Evolutionary conservation across 2,888 invertebrate genomes (phyloP), one percentile per base, ranked within the genome.

Genomic region (Malacosoma neustria): DNA sequence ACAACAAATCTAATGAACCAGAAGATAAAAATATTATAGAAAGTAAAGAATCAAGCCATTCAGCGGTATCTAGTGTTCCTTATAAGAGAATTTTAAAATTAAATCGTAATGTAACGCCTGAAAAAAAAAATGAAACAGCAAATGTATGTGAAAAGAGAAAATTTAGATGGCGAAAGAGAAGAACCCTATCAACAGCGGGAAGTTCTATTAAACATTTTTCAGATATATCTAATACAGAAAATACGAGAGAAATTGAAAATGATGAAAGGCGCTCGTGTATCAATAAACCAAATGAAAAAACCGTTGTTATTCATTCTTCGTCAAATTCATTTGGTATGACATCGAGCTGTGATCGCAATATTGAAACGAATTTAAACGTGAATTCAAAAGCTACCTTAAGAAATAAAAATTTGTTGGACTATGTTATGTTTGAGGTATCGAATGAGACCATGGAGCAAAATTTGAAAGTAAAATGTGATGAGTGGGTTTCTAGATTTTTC

Each of bases 401-500:
- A 13, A 43, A 38, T 34, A 35, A 36, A 33, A 37, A 33, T 4
- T 31, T 40, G 12, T 36, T 38, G 32, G 50, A 41, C 42, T 52
- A 55, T 42, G 56, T 57, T 5, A 66, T 72, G 69, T 75, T 69
- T 49, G 54, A 62, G 53, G 48, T 81, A 5, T 63, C 57, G 4
- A 55, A 53, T 41, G 41, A 51, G 29, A 41, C 14, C 13, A 76
- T 79, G 72, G 63, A 68, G 33, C 63, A 75, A 3, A 52, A 54
- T 48, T 60, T 84, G 29, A 59, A 33, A 48, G 53, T 46, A 30
- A 64, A 70, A 44, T 52, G 56, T 29, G 79, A 82, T 29, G 80
- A 81, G 48, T 84, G 76, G 76, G 52, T 80, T 4, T 72, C 72
- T 15, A 64, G 75, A 38, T 81, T 75, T 43, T 51, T 67, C 11